Evolutionary conservation across 2,888 invertebrate genomes (phyloP).

Genomic region (Eupsilia transversa): DNA sequence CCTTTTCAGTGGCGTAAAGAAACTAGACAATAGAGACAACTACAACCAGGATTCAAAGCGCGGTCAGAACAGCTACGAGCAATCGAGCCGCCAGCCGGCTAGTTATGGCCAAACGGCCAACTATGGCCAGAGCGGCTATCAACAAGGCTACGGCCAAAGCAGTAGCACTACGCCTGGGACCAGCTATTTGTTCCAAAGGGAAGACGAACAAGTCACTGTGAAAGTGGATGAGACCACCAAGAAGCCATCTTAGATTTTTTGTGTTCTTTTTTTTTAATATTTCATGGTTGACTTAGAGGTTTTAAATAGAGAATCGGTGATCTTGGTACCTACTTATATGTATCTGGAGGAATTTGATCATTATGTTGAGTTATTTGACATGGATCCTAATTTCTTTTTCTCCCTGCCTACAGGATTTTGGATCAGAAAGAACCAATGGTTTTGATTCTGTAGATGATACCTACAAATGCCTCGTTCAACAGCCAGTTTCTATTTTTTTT

Average conservation of each 20-base stretch:
- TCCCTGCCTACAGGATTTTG: neutral
- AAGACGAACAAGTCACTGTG: conserved; percentile 84
- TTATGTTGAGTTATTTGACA: neutral
- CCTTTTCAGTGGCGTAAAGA: conserved; percentile 77
- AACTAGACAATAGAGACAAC: conserved; percentile 72
- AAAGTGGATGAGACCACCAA: conserved; percentile 83
- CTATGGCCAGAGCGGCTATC: conserved; percentile 63
- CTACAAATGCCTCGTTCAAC: neutral
- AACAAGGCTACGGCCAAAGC: conserved; percentile 69
- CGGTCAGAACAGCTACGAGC: conserved; percentile 67
- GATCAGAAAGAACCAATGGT: neutral
- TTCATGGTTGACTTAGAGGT: conserved; percentile 48
- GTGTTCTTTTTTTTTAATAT: conserved; percentile 32
- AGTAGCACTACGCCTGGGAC: conserved; percentile 87
- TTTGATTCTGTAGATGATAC: neutral
- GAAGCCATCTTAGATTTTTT: conserved; percentile 71
- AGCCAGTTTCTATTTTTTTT: neutral
- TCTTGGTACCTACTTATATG: neutral
- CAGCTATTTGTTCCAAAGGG: conserved; percentile 90
- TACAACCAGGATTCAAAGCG: conserved; percentile 66
- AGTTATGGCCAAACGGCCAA: conserved; percentile 62
- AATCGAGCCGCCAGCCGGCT: conserved; percentile 60
- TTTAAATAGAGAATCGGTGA: neutral
- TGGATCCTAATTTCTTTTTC: neutral
- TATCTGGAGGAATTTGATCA: neutral